phyloP scores from a whole-genome alignment of 30 jellyfish, hydroid and myxozoan genomes.

The Cassiopea xamachana region DNA sequence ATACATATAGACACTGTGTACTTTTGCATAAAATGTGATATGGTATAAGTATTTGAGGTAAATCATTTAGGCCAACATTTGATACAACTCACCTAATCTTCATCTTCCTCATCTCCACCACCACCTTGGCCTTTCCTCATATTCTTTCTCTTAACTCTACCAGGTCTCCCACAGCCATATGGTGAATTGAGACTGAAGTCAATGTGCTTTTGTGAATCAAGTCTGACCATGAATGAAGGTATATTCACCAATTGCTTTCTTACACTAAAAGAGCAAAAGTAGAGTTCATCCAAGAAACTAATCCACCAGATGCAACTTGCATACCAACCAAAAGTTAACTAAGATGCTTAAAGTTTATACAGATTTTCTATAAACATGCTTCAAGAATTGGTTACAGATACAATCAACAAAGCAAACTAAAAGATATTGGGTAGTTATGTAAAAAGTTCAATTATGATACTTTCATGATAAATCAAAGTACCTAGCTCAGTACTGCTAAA shows the following conservation, averaged over 20 bases:
- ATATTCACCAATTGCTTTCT: constrained; percentile 97
- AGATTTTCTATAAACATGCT: no score
- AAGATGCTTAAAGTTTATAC: no score
- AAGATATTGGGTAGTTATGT: no score
- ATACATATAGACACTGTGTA: no score
- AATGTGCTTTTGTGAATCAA: constrained; percentile 97
- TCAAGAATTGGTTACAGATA: no score
- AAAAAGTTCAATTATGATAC: no score
- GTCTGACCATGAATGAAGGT: constrained; percentile 94
- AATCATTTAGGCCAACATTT: not conserved
- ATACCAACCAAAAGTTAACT: no score
- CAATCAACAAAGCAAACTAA: no score
- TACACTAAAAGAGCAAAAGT: constrained; percentile 58
- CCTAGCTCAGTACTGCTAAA: no score
- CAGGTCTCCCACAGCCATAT: constrained; percentile 98
- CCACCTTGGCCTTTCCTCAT: constrained; percentile 88
- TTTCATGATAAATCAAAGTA: no score
- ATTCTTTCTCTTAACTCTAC: constrained; percentile 96
- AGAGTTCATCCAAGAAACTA: not conserved
- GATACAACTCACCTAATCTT: constrained; percentile 62
- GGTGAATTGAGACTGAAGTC: constrained; percentile 95
- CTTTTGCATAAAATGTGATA: no score
- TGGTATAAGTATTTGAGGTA: no score
- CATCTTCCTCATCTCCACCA: constrained; percentile 96
- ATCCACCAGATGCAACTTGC: not conserved